A percentile compares a stretch with the other conserved stretches of the same genome.
Conservation (phyloP, 2,888 invertebrate genomes). For the Limnephilus lunatus region DNA sequence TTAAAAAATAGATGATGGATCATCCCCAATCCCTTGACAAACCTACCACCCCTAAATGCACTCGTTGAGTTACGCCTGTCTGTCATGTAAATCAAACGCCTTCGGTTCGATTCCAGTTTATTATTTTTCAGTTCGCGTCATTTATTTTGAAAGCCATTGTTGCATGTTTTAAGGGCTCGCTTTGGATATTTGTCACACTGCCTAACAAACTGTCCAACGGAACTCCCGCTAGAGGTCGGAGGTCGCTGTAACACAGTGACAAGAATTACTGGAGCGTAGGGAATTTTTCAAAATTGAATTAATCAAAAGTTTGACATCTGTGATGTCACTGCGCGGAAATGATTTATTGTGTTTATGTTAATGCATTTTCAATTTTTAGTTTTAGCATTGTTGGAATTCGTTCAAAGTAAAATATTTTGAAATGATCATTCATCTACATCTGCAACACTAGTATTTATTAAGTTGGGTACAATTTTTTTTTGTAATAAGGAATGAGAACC, state of each 20-base stretch:
- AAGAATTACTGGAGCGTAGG: constrained; percentile 25
- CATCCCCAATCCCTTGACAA: not conserved
- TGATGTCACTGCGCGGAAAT: constrained; percentile 27
- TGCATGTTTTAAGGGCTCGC: constrained; percentile 31
- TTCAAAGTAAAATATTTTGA: not conserved
- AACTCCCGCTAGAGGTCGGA: not conserved
- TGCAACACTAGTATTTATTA: not conserved
- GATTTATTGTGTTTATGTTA: constrained; percentile 42
- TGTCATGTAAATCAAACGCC: constrained; percentile 63
- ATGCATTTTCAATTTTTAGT: constrained; percentile 37
- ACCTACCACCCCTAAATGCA: not conserved
- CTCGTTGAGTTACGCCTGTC: constrained; percentile 57
- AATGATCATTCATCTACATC: constrained; percentile 7
- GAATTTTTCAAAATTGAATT: constrained; percentile 35
- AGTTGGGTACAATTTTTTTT: not conserved
- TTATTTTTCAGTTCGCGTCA: constrained; percentile 59
- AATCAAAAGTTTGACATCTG: constrained; percentile 33
- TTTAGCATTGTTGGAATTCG: not conserved
- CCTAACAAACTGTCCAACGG: not conserved
- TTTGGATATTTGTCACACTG: not conserved
- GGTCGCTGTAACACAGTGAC: not conserved
- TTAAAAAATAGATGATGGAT: not conserved
- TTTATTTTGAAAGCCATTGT: constrained; percentile 56
- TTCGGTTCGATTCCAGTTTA: constrained; percentile 57
- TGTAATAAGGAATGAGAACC: not conserved